Percentiles rank a stretch among this genome's conserved stretches.
phyloP scores from a whole-genome alignment of 2,797 vertebrate genomes.

The Dryobates pubescens region DNA sequence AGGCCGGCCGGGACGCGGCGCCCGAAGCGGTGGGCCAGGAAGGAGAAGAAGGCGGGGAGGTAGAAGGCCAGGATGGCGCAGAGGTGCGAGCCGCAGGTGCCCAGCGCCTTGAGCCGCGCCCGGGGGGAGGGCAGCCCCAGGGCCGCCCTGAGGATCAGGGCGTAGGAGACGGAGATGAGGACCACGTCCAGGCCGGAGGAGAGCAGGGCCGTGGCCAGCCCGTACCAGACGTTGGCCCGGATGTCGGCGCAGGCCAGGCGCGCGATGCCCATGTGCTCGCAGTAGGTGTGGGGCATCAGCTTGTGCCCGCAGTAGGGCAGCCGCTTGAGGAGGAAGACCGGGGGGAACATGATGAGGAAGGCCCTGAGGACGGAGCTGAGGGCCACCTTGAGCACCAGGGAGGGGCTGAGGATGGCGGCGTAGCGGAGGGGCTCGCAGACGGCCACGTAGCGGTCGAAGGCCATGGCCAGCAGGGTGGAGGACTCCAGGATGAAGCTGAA shows the following conservation, averaged over 20 bases:
- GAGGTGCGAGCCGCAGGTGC: slow-evolving; percentile 75
- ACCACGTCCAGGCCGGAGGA: slow-evolving; percentile 71
- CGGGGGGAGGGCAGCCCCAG: slow-evolving; percentile 65
- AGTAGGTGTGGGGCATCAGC: slow-evolving; percentile 78
- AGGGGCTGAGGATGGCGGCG: slow-evolving; percentile 72
- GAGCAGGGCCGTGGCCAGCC: slow-evolving; percentile 72
- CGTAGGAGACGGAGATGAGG: slow-evolving; percentile 76
- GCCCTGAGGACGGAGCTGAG: slow-evolving; percentile 43
- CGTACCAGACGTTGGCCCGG: slow-evolving; percentile 79
- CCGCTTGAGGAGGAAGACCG: slow-evolving; percentile 73
- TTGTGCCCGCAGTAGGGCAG: slow-evolving; percentile 78
- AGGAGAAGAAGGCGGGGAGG: slow-evolving; percentile 72
- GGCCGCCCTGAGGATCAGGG: slow-evolving; percentile 73
- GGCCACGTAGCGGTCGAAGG: slow-evolving; percentile 83
- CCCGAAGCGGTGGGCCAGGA: slow-evolving; percentile 67
- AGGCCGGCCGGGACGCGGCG: not conserved
- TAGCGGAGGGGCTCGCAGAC: slow-evolving; percentile 83
- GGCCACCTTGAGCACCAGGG: slow-evolving; percentile 70
- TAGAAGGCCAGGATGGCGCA: slow-evolving; percentile 75
- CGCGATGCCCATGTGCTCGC: slow-evolving; percentile 85
- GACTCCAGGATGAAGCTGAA: slow-evolving; percentile 84
- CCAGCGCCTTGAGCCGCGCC: slow-evolving; percentile 66
- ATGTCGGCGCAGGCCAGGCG: slow-evolving; percentile 80
- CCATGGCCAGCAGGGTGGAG: slow-evolving; percentile 85
- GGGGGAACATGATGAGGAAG: slow-evolving; percentile 64